Percentiles rank a stretch among this genome's conserved stretches.
Conservation (phyloP, 2,797 vertebrate species). For the Distichodus sexfasciatus region DNA sequence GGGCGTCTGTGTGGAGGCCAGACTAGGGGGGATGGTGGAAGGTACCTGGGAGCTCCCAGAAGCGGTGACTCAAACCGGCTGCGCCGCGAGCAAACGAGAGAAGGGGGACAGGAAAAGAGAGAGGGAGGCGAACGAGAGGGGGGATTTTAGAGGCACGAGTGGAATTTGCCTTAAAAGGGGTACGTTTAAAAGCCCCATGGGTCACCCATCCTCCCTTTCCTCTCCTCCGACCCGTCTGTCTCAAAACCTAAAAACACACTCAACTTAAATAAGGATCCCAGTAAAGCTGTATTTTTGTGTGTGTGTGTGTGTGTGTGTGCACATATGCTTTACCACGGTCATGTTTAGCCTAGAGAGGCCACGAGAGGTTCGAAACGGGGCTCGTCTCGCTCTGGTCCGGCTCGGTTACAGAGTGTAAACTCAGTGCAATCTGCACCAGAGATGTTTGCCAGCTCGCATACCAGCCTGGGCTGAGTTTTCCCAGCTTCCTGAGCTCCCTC, state of each 20-base stretch:
- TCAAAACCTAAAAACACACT: background rate
- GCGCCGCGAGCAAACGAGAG: background rate
- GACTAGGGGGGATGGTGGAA: background rate
- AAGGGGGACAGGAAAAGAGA: constrained; percentile 32
- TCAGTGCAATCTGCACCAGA: background rate
- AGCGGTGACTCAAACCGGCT: background rate
- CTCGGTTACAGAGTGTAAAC: constrained; percentile 37
- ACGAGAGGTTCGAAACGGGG: background rate
- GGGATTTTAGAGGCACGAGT: constrained; percentile 37
- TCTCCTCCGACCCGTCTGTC: background rate
- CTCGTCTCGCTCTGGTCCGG: constrained; percentile 25
- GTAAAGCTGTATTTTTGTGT: no score
- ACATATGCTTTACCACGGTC: background rate
- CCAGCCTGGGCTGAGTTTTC: constrained; percentile 38
- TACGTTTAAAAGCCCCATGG: constrained; percentile 33
- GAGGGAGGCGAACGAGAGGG: constrained; percentile 35
- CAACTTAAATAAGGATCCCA: background rate
- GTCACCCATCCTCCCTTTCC: background rate
- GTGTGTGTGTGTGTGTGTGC: no score
- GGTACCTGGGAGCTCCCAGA: constrained; percentile 18
- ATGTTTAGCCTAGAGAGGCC: constrained; percentile 17
- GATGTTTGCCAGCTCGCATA: constrained; percentile 40
- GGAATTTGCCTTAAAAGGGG: constrained; percentile 52
- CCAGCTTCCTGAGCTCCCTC: constrained; percentile 22
- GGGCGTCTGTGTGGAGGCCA: background rate